Evolutionary conservation across 2,888 invertebrate species (phyloP).

Genomic region (Antitype chi): DNA sequence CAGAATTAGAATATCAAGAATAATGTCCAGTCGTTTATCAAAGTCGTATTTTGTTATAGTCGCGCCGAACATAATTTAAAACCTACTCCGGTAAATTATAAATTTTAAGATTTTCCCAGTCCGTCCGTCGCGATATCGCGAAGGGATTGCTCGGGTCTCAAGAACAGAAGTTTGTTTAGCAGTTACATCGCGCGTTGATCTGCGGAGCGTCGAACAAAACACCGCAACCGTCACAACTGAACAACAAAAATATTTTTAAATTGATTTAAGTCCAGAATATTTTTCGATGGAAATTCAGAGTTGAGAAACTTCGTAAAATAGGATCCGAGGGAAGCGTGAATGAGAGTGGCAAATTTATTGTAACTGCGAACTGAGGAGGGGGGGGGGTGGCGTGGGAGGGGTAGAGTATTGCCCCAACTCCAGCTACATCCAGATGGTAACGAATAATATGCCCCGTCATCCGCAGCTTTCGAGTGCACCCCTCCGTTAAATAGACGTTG

Average conservation of each 20-base stretch:
- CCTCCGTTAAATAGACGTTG: conserved; percentile 58
- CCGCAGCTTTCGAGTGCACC: conserved; percentile 56
- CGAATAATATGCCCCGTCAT: conserved; percentile 60
- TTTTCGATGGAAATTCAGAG: conserved; percentile 46
- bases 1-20: conserved; percentile 13
- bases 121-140: not conserved
- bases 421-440: conserved; percentile 46
- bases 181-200: conserved; percentile 14
- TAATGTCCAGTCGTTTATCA: conserved; percentile 53
- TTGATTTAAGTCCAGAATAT: conserved; percentile 46
- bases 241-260: conserved; percentile 49
- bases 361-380: conserved; percentile 37
- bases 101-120: not conserved
- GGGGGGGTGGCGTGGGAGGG: not conserved
- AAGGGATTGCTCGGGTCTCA: not conserved
- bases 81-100: conserved; percentile 2
- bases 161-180: conserved; percentile 16
- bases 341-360: conserved; percentile 59
- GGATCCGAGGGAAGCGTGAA: conserved; percentile 57
- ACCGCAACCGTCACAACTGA: conserved; percentile 10
- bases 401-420: conserved; percentile 12
- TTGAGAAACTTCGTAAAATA: conserved; percentile 57
- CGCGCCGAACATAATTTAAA: conserved; percentile 8
- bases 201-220: conserved; percentile 20
- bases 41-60: conserved; percentile 30